phyloP scores from a whole-genome alignment of 1,140 invertebrate species.

The Onthophagus taurus region DNA sequence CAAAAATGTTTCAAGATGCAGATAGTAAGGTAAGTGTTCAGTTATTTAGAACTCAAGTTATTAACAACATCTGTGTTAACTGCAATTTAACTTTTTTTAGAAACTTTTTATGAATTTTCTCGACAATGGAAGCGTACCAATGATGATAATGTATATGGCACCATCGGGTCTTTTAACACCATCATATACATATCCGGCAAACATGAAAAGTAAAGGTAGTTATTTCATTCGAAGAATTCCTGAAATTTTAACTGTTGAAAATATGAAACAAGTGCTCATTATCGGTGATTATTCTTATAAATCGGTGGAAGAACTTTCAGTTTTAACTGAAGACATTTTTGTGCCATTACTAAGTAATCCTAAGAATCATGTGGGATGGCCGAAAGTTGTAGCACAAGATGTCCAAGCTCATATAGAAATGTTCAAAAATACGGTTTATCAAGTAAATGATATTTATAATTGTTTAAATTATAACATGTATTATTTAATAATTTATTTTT shows the following conservation, averaged over 20 bases:
- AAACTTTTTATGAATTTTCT: slow-evolving; percentile 53
- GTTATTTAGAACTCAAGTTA: slow-evolving; percentile 2
- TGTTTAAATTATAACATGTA: not conserved
- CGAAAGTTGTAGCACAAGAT: slow-evolving; percentile 63
- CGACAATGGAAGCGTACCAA: slow-evolving; percentile 43
- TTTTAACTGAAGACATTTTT: slow-evolving; percentile 68
- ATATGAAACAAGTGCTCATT: slow-evolving; percentile 51
- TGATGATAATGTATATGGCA: slow-evolving; percentile 46
- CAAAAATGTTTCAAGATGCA: slow-evolving; percentile 59
- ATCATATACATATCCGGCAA: slow-evolving; percentile 29
- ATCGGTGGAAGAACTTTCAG: slow-evolving; percentile 66
- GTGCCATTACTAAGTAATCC: slow-evolving; percentile 61
- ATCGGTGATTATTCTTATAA: slow-evolving; percentile 72
- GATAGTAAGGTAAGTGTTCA: slow-evolving; percentile 46
- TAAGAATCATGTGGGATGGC: slow-evolving; percentile 65
- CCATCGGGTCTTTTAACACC: slow-evolving; percentile 38
- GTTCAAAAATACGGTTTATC: slow-evolving; percentile 63
- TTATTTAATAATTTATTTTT: slow-evolving; percentile 10
- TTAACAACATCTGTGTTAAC: slow-evolving; percentile 9
- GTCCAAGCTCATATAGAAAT: slow-evolving; percentile 63
- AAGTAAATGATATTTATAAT: slow-evolving; percentile 40
- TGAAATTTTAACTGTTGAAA: slow-evolving; percentile 46
- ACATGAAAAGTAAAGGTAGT: slow-evolving; percentile 46
- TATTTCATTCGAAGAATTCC: slow-evolving; percentile 57
- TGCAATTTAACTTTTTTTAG: no score